Percentiles rank a stretch among this genome's conserved stretches.
Evolutionary conservation across 2,113 vertebrate species (phyloP).

Genomic region (Ia io): DNA sequence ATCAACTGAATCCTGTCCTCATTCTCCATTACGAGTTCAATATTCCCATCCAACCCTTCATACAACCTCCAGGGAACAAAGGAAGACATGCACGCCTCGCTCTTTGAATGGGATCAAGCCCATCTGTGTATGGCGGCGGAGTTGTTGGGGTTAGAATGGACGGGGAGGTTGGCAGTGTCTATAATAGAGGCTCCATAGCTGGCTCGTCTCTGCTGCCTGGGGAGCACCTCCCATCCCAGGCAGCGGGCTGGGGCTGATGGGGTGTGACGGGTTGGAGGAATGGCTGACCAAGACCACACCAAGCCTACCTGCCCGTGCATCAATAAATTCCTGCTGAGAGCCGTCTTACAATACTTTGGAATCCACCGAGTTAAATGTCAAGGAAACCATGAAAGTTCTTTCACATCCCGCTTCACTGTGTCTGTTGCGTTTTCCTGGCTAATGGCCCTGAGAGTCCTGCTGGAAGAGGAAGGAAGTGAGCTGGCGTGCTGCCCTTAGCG

Average conservation of each 20-base stretch:
- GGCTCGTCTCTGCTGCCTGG: neutral
- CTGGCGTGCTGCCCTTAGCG: accelerated
- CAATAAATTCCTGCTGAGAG: neutral
- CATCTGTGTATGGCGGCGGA: neutral
- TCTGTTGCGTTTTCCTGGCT: neutral
- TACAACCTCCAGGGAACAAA: neutral
- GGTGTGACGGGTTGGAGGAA: neutral
- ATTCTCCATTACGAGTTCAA: neutral
- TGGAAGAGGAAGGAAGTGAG: neutral
- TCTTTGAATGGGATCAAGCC: neutral
- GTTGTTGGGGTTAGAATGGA: neutral
- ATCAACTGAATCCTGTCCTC: neutral
- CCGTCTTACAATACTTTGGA: neutral
- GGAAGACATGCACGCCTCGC: neutral
- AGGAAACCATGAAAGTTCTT: neutral
- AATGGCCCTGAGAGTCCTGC: too few relatives aligned
- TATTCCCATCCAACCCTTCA: neutral
- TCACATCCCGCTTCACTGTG: neutral
- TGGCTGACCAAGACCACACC: neutral
- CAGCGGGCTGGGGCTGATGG: accelerated
- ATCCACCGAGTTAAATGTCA: neutral
- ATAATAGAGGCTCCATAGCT: neutral
- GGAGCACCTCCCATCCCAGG: neutral
- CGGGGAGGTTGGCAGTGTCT: neutral
- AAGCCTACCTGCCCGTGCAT: neutral